Base-by-base conservation (phyloP, 2,797 vertebrate species). In the Cichlasoma orientale region DNA sequence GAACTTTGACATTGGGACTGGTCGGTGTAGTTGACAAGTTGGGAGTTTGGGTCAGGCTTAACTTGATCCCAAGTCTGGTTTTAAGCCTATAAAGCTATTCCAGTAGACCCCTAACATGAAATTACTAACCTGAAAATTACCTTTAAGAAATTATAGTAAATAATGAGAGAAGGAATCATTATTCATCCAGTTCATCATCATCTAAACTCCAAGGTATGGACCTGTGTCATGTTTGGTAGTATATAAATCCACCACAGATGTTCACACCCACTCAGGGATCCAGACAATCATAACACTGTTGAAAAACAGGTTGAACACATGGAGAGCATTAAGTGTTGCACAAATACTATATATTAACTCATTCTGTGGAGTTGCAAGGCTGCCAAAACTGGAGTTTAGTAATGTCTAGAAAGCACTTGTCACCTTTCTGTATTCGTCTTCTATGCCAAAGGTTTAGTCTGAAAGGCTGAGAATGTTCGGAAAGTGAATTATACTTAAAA, bases 321-420 rank as follows among this genome's bases (percentile, higher is more conserved):
- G 89, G 91, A 88, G 72, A 13, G 82, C 78, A 85, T 92, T 90
- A 89, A 55, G 66, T 29, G 69, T 57, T 59, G 55, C 59, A 78
- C 82, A 89, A 83, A 85, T 83, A 72, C 74, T 72, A 68, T 79
- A 84, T 80, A 86, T 82, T 92, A 83, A 84, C 90, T 92, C 80
- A 58, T 83, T 78, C 77, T 69, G 29, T 57, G 66, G 56, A 79
- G 85, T 79, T 75, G 77, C 72, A 72, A 50, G 18, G 47, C 58
- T 78, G 68, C 81, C 72, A 79, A 25, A 63, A 31, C 70, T 36
- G 54, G 57, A 73, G 79, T 78, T 86, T 74, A 76, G 74, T 82
- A 47, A 87, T 71, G 80, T 82, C 70, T 73, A 55, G 66, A 82
- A 88, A 88, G 57, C 75, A 80, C 69, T 85, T 90, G 38, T 88